Conservation (phyloP, 2,113 vertebrate genomes). For the Psilopogon haemacephalus region DNA sequence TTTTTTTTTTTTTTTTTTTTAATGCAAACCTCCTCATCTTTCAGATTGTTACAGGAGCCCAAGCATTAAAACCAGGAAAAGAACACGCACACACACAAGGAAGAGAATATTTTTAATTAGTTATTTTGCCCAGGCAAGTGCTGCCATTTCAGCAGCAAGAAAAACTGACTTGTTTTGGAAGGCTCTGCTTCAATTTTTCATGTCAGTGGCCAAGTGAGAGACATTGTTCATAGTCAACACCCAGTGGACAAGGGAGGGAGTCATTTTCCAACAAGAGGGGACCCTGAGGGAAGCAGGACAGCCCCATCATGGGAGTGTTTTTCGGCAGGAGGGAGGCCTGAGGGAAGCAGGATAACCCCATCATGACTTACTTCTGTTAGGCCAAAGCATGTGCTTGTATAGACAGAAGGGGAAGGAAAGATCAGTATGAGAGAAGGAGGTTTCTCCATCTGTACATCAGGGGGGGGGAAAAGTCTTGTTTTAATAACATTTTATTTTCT, state of each 20-base stretch:
- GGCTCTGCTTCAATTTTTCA: neutral
- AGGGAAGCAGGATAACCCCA: neutral
- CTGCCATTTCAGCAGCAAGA: neutral
- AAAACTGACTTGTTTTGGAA: constrained; percentile 19
- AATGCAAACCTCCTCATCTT: constrained; percentile 33
- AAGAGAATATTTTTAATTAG: neutral
- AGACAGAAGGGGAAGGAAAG: neutral
- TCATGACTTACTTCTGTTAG: neutral
- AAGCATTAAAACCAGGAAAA: neutral
- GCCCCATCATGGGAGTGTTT: too few relatives aligned
- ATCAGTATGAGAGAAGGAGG: neutral
- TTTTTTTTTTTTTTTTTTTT: neutral
- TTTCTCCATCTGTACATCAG: neutral
- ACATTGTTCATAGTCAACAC: neutral
- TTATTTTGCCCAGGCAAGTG: constrained; percentile 1
- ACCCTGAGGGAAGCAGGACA: too few relatives aligned
- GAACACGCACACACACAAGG: neutral
- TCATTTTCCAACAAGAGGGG: too few relatives aligned
- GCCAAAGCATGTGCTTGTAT: neutral
- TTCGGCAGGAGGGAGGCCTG: neutral
- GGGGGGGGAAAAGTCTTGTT: neutral
- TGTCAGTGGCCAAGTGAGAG: neutral
- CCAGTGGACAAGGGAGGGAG: neutral
- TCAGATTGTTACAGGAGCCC: constrained; percentile 28
- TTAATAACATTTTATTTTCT: neutral